Percentiles rank a stretch among this genome's conserved stretches.
phyloP scores from a whole-genome alignment of 2,888 invertebrate species.

The Agrochola lychnidis region DNA sequence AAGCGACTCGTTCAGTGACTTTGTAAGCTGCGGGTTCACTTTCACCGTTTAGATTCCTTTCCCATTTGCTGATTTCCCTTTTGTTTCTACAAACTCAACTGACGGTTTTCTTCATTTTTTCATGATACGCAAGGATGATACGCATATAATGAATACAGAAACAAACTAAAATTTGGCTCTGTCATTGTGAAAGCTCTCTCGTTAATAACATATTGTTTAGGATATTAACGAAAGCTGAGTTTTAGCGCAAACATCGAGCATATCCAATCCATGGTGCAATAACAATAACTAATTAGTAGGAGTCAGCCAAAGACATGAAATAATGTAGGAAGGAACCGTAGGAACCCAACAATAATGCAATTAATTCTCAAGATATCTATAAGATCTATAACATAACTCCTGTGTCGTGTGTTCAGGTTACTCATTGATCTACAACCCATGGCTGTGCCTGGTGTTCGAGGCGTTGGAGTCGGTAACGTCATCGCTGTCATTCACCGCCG shows the following conservation, averaged over 20 bases:
- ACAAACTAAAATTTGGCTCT: not conserved
- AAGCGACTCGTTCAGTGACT: conserved; percentile 55
- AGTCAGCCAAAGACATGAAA: not conserved
- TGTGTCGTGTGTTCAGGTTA: conserved; percentile 89
- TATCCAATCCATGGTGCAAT: not conserved
- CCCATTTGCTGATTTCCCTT: conserved; percentile 57
- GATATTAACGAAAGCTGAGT: not conserved
- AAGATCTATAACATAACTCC: not conserved
- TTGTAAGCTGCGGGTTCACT: conserved; percentile 51
- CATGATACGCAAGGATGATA: not conserved
- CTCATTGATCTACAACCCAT: conserved; percentile 94
- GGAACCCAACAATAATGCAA: not conserved
- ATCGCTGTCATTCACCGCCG: conserved; percentile 94
- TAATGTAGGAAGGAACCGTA: not conserved
- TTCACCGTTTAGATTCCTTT: conserved; percentile 56
- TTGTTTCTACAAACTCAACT: conserved; percentile 47
- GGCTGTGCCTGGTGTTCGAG: conserved; percentile 94
- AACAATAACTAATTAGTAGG: not conserved
- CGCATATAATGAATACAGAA: not conserved
- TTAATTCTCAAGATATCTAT: not conserved
- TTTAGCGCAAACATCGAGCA: not conserved
- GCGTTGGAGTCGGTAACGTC: conserved; percentile 94
- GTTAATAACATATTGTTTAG: not conserved
- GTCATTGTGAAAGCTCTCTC: not conserved
- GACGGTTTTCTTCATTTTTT: not conserved